Percentiles rank a stretch among this genome's conserved stretches.
phyloP scores from a whole-genome alignment of 2,113 vertebrate species.

The Pituophis catenifer region DNA sequence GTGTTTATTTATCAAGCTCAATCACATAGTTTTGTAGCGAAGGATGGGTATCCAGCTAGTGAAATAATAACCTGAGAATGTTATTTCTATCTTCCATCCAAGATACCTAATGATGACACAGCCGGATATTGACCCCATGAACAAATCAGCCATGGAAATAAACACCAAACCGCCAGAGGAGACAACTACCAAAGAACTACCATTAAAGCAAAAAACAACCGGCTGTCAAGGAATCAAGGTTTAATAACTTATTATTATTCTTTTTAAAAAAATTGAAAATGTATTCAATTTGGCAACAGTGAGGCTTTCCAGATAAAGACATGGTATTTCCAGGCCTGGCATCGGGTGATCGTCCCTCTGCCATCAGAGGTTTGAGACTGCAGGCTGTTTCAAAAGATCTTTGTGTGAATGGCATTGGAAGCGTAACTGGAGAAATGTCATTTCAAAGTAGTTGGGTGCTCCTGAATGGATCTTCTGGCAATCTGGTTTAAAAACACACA shows the following conservation, averaged over 20 bases:
- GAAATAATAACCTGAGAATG: not conserved
- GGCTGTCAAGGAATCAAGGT: slow-evolving; percentile 66
- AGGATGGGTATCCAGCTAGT: too few relatives aligned
- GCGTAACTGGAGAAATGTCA: not conserved
- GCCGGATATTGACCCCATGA: slow-evolving; percentile 28
- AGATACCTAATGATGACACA: slow-evolving; percentile 23
- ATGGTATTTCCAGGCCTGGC: not conserved
- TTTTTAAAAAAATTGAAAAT: not conserved
- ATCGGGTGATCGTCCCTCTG: not conserved
- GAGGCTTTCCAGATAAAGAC: not conserved
- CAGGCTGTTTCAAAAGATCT: not conserved
- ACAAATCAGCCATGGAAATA: slow-evolving; percentile 31
- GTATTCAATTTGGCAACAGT: not conserved
- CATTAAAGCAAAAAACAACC: slow-evolving; percentile 25
- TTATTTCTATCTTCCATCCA: not conserved
- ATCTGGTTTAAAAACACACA: not conserved
- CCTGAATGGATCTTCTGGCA: not conserved
- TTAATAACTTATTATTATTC: not conserved
- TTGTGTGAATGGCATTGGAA: not conserved
- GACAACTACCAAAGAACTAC: not conserved
- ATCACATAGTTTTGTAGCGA: too few relatives aligned
- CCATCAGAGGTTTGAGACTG: not conserved
- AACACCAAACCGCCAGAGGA: slow-evolving; percentile 35
- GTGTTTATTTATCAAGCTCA: too few relatives aligned
- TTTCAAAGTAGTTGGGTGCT: not conserved